Evolutionary conservation across 2,888 invertebrate species (phyloP), one percentile per base, ranked within the genome.

Genomic region (Thereva unica): DNA sequence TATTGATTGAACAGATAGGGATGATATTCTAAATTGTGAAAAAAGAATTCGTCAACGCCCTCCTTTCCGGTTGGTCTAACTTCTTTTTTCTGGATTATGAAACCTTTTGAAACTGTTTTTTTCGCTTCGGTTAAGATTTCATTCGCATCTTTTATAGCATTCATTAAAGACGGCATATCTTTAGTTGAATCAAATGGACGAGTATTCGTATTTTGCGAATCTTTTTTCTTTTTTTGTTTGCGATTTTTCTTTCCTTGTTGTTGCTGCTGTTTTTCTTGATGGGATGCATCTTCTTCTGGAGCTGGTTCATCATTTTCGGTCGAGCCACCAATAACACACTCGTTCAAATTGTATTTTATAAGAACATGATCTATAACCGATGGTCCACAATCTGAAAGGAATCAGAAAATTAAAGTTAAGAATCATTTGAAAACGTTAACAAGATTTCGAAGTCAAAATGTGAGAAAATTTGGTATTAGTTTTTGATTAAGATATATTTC

Each of bases 11-110:
- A 95, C 10, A 92, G 82, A 77, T 87, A 85, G 0, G 99, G 98
- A 81, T 98, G 97, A 81, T 97, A 99, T 80, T 98, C 98, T 75
- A 93, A 85, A 79, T 95, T 96, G 7, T 92, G 87, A 63, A 87
- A 84, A 55, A 92, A 86, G 76, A 84, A 88, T 34, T 85, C 84
- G 6, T 75, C 71, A 3, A 66, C 75, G 3, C 81, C 82, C 0
- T 75, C 81, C 5, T 50, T 42, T 34, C 23, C 6, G 0, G 81
- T 80, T 0, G 88, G 85, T 23, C 90, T 87, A 64, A 86, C 85
- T 76, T 95, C 93, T 75, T 86, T 87, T 78, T 93, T 94, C 77
- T 95, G 93, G 40, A 92, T 88, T 71, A 97, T 90, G 77, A 86
- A 95, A 10, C 97, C 95, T 87, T 68, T 67, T 52, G 70, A 67